Evolutionary conservation across 2,797 vertebrate genomes (phyloP), one percentile per base, ranked within the genome.

Genomic region (Gouania willdenowi): DNA sequence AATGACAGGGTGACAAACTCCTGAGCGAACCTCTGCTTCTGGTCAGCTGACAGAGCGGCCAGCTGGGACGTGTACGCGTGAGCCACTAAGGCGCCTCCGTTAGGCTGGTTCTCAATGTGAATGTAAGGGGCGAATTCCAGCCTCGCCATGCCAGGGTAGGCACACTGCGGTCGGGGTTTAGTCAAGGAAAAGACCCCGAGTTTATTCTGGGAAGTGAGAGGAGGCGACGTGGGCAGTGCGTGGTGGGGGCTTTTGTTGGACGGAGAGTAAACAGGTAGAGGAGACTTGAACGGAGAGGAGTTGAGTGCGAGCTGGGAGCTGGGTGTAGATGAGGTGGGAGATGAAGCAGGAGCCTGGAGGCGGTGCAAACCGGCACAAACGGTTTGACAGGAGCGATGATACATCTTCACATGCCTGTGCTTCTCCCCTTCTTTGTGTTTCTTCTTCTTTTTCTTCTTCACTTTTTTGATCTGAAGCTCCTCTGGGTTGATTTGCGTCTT

Each of bases 401-500:
- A 94, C 93, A 95, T 94, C 91, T 97, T 98, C 45, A 95, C 92
- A 44, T 89, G 92, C 52, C 93, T 97, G 46, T 92, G 87, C 80
- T 94, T 95, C 80, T 98, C 96, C 2, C 91, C 93, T 45, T 98
- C 95, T 93, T 94, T 95, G 66, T 98, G 95, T 91, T 98, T 98
- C 92, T 98, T 98, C 89, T 98, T 98, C 93, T 99, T 99, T 93
- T 98, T 99, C 89, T 98, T 99, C 89, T 99, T 99, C 13, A 93
- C 92, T 72, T 98, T 99, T 87, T 93, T 98, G 67, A 95, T 91
- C 82, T 93, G 92, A 64, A 97, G 85, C 66, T 97, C 94, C 70
- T 95, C 93, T 0, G 77, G 57, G 77, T 86, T 91, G 41, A 85
- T 83, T 88, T 94, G 93, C 61, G 85, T 81, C 70, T 94, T 94